phyloP scores from a whole-genome alignment of 2,888 invertebrate species.

The Cotesia congregata region DNA sequence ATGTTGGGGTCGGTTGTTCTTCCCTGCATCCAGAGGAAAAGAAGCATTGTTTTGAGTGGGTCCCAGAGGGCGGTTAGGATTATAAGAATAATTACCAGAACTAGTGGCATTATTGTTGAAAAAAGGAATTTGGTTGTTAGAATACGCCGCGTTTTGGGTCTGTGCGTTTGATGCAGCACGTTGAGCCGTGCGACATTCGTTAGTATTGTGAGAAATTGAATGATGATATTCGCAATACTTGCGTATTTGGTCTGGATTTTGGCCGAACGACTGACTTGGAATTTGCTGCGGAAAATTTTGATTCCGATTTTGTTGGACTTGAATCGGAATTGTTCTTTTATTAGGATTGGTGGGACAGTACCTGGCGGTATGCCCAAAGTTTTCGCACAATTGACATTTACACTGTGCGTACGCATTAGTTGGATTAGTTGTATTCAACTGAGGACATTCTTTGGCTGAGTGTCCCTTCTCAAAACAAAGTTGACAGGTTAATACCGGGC shows the following conservation, averaged over 20 bases:
- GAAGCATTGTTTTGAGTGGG: not conserved
- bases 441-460: not conserved
- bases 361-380: slow-evolving; percentile 24
- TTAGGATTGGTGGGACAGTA: not conserved
- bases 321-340: too few species aligned
- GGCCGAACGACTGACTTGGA: not conserved
- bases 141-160: too few species aligned
- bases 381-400: slow-evolving; percentile 29
- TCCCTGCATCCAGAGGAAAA: too few species aligned
- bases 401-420: not conserved
- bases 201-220: not conserved
- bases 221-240: not conserved
- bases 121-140: too few species aligned
- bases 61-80: not conserved
- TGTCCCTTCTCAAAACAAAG: not conserved
- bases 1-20: too few species aligned
- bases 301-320: too few species aligned
- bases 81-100: not conserved
- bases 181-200: not conserved
- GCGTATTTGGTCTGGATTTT: not conserved
- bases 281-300: not conserved
- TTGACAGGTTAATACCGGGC: not conserved
- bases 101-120: not conserved
- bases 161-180: not conserved
- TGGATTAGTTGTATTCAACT: not conserved